Evolutionary conservation across 2,888 invertebrate species (phyloP).

Genomic region (Sericinus montela): DNA sequence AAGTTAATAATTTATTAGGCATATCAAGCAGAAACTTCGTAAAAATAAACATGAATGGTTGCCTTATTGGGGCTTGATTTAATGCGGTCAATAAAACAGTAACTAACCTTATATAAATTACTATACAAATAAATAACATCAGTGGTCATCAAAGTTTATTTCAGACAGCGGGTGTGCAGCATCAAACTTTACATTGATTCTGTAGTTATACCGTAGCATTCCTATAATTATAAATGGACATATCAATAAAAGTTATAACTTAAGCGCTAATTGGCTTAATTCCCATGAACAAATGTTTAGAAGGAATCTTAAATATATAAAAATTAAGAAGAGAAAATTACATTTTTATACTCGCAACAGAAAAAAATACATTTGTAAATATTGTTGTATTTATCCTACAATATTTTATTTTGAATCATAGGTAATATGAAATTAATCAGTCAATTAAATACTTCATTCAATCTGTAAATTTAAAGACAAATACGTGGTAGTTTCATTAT

Average conservation of each 20-base stretch:
- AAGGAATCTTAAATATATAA: too few species aligned
- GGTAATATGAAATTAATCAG: too few species aligned
- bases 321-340: too few species aligned
- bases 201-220: constrained; percentile 25
- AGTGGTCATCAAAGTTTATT: constrained; percentile 70
- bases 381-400: too few species aligned
- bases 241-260: constrained; percentile 9
- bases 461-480: too few species aligned
- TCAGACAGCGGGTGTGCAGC: constrained; percentile 26
- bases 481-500: too few species aligned
- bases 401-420: too few species aligned
- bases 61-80: constrained; percentile 79
- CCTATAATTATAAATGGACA: constrained; percentile 11
- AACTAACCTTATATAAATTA: constrained; percentile 80
- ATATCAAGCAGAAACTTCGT: constrained; percentile 76
- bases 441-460: too few species aligned
- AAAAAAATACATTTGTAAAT: too few species aligned
- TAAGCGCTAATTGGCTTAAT: constrained; percentile 11
- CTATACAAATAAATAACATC: constrained; percentile 78
- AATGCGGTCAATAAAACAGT: constrained; percentile 77
- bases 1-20: constrained; percentile 74
- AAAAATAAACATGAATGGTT: constrained; percentile 79
- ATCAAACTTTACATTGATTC: constrained; percentile 28
- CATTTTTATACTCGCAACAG: too few species aligned
- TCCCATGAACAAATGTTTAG: background rate